These are phyloP conservation scores for Cyphomyrus discorhynchus DNA, from an alignment of 2,113 vertebrate species.

Conservation along the genomic window DNA sequence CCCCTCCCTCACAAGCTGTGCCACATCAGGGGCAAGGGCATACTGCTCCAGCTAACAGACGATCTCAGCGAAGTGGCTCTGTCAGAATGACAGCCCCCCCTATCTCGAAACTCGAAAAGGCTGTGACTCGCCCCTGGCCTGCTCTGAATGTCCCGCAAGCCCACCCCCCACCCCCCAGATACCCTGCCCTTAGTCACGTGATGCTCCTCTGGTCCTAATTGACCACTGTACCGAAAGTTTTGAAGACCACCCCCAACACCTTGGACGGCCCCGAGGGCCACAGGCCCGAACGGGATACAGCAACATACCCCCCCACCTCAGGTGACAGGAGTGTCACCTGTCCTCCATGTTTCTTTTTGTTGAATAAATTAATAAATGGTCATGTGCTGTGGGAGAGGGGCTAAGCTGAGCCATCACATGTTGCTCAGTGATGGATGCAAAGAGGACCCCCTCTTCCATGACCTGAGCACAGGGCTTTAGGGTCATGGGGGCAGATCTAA, in stretches of 20 bases:
- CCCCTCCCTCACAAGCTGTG: neutral
- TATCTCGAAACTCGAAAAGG: neutral
- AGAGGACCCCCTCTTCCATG: neutral
- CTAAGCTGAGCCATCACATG: neutral
- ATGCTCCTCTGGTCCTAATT: neutral
- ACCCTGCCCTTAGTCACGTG: neutral
- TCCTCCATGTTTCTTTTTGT: neutral
- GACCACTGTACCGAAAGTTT: no score
- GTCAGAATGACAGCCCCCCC: neutral
- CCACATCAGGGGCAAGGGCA: neutral
- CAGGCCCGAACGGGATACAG: neutral
- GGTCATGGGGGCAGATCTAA: neutral
- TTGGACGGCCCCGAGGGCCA: no score
- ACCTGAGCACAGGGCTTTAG: neutral
- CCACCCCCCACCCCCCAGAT: neutral
- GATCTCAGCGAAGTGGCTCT: neutral
- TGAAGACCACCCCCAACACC: no score
- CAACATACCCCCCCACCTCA: neutral
- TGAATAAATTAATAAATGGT: neutral
- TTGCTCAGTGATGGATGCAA: neutral
- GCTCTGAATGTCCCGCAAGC: neutral
- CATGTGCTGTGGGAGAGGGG: neutral
- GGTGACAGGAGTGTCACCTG: no score
- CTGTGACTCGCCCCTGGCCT: neutral
- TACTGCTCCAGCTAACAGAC: neutral